A percentile compares a stretch with the other conserved stretches of the same genome.
Evolutionary conservation across 2,888 invertebrate species (phyloP).

Genomic region (Rhorus exstirpatorius): DNA sequence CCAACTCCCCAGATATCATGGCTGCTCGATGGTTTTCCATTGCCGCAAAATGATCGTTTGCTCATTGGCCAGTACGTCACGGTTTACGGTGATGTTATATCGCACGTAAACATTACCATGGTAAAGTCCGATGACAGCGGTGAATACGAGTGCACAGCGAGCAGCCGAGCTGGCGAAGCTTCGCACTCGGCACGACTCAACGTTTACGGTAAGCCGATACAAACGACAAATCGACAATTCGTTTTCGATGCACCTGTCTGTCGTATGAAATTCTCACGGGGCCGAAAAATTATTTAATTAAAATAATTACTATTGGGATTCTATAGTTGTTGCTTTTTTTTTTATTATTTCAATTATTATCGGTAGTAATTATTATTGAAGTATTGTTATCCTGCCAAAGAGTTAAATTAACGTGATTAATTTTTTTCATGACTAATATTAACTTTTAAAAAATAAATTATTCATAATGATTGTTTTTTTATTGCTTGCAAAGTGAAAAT

Average conservation of each 20-base stretch:
- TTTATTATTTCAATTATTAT: too few relatives aligned
- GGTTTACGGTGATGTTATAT: constrained; percentile 87
- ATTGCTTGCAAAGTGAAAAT: too few relatives aligned
- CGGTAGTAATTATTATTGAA: too few relatives aligned
- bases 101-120: constrained; percentile 86
- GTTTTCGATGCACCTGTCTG: neutral
- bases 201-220: constrained; percentile 87
- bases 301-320: too few relatives aligned
- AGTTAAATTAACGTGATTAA: too few relatives aligned
- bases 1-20: constrained; percentile 97
- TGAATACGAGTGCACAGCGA: constrained; percentile 87
- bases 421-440: too few relatives aligned
- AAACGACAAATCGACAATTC: neutral
- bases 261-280: too few relatives aligned
- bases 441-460: too few relatives aligned
- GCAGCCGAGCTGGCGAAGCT: constrained; percentile 86
- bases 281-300: too few relatives aligned
- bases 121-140: constrained; percentile 87
- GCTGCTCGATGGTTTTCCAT: constrained; percentile 95
- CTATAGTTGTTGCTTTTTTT: too few relatives aligned
- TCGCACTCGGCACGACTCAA: constrained; percentile 87
- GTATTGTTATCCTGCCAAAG: too few relatives aligned
- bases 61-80: constrained; percentile 87
- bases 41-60: constrained; percentile 90
- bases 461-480: too few relatives aligned